A percentile compares a stretch with the other conserved stretches of the same genome.
These are phyloP conservation scores for Belgica antarctica DNA, from an alignment of 2,888 invertebrate genomes.

Conservation along the genomic window DNA sequence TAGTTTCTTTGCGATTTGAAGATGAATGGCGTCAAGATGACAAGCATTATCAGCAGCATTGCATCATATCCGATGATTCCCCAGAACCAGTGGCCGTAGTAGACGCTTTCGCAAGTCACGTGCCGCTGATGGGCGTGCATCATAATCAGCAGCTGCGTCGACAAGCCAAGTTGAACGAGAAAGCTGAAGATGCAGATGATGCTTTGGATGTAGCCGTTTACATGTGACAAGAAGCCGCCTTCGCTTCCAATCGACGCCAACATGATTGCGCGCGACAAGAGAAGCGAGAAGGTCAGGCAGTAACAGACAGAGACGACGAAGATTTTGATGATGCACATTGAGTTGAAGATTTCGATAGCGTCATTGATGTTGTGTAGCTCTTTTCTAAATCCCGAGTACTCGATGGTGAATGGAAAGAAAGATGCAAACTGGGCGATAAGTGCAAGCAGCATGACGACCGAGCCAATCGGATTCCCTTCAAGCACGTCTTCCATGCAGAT, in stretches of 20 bases:
- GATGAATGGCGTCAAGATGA: conserved; percentile 62
- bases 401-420: conserved; percentile 58
- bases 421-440: conserved; percentile 57
- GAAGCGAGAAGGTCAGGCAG: conserved; percentile 63
- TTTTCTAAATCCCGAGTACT: conserved; percentile 54
- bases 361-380: conserved; percentile 53
- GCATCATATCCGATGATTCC: conserved; percentile 62
- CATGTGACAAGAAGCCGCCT: conserved; percentile 66
- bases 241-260: conserved; percentile 66
- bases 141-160: conserved; percentile 55
- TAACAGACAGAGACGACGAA: conserved; percentile 62
- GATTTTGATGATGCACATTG: conserved; percentile 60
- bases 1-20: conserved; percentile 66
- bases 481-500: conserved; percentile 64
- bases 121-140: conserved; percentile 56
- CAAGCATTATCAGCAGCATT: conserved; percentile 60
- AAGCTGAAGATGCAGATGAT: conserved; percentile 64
- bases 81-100: conserved; percentile 56
- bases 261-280: conserved; percentile 65
- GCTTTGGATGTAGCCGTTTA: conserved; percentile 68
- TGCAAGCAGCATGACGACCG: conserved; percentile 56
- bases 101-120: conserved; percentile 57
- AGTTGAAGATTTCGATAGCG: conserved; percentile 51
- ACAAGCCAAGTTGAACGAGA: conserved; percentile 61
- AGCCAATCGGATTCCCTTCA: conserved; percentile 65